A percentile compares a stretch with the other conserved stretches of the same genome.
Evolutionary conservation across 2,888 invertebrate genomes (phyloP).

Genomic region (Embidobia sp.): DNA sequence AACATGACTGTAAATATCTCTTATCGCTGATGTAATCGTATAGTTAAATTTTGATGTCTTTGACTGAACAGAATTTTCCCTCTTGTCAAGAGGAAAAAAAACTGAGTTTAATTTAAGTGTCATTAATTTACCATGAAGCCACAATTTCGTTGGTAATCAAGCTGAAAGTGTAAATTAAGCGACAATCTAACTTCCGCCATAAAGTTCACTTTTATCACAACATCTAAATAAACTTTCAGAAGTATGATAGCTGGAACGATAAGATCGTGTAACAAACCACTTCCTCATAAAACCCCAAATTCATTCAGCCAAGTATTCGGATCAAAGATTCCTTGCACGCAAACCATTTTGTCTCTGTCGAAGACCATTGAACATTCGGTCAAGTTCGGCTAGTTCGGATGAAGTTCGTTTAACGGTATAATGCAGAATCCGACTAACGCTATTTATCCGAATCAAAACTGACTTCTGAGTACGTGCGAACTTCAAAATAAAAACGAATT

Average conservation of each 20-base stretch:
- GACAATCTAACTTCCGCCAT: constrained; percentile 13
- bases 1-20: too few species aligned
- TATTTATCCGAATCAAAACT: too few species aligned
- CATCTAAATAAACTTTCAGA: constrained; percentile 23
- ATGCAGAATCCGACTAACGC: too few species aligned
- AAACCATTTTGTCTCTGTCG: constrained; percentile 44
- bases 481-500: too few species aligned
- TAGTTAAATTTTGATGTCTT: too few species aligned
- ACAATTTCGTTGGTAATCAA: constrained; percentile 3
- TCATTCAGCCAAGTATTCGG: constrained; percentile 35
- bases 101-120: constrained; percentile 18
- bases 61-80: not conserved
- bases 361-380: constrained; percentile 49
- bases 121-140: not conserved
- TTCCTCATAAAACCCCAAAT: constrained; percentile 31
- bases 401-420: constrained; percentile 21
- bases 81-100: not conserved
- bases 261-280: constrained; percentile 32
- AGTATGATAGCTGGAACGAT: constrained; percentile 33
- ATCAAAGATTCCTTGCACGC: constrained; percentile 34
- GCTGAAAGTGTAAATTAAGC: constrained; percentile 20
- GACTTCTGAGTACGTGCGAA: too few species aligned
- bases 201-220: constrained; percentile 40
- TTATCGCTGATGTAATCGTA: too few species aligned
- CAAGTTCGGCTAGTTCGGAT: constrained; percentile 36